Evolutionary conservation across 2,888 invertebrate species (phyloP).

Genomic region (Drosophila anomalipes): DNA sequence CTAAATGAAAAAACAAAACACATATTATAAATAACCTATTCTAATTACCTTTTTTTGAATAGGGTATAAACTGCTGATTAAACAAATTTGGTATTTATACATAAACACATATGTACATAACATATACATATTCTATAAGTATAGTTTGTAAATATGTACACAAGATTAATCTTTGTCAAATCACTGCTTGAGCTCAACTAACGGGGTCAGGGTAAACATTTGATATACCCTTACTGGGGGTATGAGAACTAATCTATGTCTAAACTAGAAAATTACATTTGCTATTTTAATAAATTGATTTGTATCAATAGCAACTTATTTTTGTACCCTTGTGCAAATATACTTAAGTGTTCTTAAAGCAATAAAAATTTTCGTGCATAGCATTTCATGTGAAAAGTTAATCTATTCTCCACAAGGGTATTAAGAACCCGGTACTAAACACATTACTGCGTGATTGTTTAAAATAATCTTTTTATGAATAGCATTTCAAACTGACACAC

Average conservation of each 20-base stretch:
- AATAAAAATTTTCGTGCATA: neutral
- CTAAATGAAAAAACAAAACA: neutral
- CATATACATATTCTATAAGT: neutral
- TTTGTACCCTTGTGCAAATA: neutral
- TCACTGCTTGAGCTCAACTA: slow-evolving; percentile 24
- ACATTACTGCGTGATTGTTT: neutral
- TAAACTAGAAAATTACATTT: neutral
- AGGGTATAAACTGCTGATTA: neutral
- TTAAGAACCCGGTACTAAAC: neutral
- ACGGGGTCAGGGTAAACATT: slow-evolving; percentile 7
- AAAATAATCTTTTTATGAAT: slow-evolving; percentile 16
- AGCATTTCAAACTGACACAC: slow-evolving; percentile 26
- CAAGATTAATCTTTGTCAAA: slow-evolving; percentile 14
- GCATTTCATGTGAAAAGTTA: neutral
- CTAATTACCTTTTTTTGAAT: neutral
- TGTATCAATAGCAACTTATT: neutral
- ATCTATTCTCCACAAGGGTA: neutral
- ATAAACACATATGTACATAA: neutral
- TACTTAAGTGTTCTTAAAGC: neutral
- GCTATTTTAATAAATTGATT: neutral
- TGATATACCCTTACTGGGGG: neutral
- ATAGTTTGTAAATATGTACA: neutral
- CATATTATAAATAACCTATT: neutral
- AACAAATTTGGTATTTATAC: neutral
- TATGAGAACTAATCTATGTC: neutral